Evolutionary conservation across 2,888 invertebrate species (phyloP), one percentile per base, ranked within the genome.

Genomic region (Hypselothyrea guttata): DNA sequence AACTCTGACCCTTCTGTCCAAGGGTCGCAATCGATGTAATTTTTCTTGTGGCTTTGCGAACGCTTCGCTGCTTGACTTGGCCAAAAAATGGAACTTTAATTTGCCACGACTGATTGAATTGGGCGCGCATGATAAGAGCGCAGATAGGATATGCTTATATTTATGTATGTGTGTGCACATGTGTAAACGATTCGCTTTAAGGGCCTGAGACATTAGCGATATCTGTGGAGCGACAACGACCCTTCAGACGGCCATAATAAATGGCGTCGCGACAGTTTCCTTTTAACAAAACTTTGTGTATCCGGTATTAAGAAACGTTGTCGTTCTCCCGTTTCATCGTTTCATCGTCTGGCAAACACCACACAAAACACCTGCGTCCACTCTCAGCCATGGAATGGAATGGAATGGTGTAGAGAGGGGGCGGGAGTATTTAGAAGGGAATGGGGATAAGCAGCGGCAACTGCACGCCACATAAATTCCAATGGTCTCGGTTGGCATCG

Each of bases 201-300:
- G 72, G 56, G 53, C 40, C 28, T 34, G 33, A 68, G 52, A 70
- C 81, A 77, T 77, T 77, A 77, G 77, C 76, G 70, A 66, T 77
- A 77, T 72, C 81, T 70, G 74, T 81, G 61, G 69, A 61, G 84
- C 82, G 81, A 84, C 84, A 81, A 77, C 72, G 78, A 78, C 84
- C 79, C 84, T 84, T 82, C 83, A 82, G 84, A 84, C 62, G 63
- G 52, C 81, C 73, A 79, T 87, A 87, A 87, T 88, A 87, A 87
- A 87, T 87, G 88, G 82, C 86, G 87, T 85, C 87, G 88, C 87
- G 87, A 87, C 87, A 88, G 79, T 87, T 88, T 86, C 83, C 79
- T 78, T 86, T 81, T 83, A 69, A 66, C 76, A 65, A 84, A 71
- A 86, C 75, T 85, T 85, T 67, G 70, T 70, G 69, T 74, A 77